Base-by-base conservation (phyloP, 2,797 vertebrate species). In the Yasuhikotakia modesta region DNA sequence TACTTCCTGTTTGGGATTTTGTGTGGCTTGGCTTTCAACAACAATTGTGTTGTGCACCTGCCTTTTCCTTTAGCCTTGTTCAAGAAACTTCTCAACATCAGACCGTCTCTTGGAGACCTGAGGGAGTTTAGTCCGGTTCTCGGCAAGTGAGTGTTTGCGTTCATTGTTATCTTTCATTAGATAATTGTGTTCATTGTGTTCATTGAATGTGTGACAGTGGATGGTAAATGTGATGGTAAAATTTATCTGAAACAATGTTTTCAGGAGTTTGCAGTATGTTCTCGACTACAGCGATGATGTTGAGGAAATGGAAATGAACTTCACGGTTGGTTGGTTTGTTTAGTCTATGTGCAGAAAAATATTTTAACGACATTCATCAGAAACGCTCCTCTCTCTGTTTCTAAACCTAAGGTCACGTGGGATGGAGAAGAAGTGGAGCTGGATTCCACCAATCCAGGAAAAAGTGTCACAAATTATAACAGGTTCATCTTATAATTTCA, bases 1-100 rank as follows among this genome's bases (percentile, higher is more conserved):
- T 98, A 98, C 92, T 96, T 96, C 90, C 91, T 97, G 87, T 96
- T 99, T 87, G 97, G 97, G 74, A 85, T 97, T 82, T 91, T 99
- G 82, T 98, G 97, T 88, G 97, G 96, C 48, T 89, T 99, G 90
- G 96, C 96, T 80, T 94, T 99, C 86, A 95, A 96, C 91, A 97
- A 98, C 90, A 92, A 93, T 88, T 95, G 93, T 88, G 95, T 97
- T 69, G 89, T 98, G 88, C 87, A 96, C 88, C 92, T 99, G 86
- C 94, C 92, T 27, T 96, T 99, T 87, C 96, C 97, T 46, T 88
- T 94, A 90, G 95, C 92, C 79, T 92, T 99, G 83, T 99, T 96
- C 88, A 98, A 98, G 91, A 99, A 98, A 88, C 91, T 99, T 68
- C 86, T 96, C 58, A 87, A 91, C 84, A 89, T 93, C 87, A 95